Conservation (phyloP, 2,113 vertebrate species). For the Excalfactoria chinensis region DNA sequence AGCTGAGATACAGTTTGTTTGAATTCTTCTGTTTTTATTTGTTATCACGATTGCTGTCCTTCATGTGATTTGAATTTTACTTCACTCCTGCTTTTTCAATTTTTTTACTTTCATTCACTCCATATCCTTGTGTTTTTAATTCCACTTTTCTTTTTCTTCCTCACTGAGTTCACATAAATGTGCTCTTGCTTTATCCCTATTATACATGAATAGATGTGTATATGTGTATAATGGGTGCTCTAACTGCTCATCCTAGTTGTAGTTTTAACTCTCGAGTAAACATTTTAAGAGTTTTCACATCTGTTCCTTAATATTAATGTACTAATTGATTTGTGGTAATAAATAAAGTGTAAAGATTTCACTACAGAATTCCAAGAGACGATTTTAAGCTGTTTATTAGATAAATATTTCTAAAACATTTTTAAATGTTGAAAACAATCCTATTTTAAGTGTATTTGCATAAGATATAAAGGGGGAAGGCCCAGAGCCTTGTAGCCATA, state of each 20-base stretch:
- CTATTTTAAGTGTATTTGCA: not conserved
- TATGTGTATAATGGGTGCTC: not conserved
- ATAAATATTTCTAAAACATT: not conserved
- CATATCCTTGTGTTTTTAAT: not conserved
- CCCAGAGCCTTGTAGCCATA: not conserved
- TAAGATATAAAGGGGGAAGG: not conserved
- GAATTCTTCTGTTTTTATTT: not conserved
- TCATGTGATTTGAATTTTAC: not conserved
- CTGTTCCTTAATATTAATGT: not conserved
- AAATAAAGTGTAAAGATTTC: not conserved
- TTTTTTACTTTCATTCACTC: not conserved
- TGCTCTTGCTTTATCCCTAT: not conserved
- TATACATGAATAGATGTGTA: not conserved
- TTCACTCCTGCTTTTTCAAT: not conserved
- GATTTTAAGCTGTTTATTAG: not conserved
- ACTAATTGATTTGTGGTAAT: not conserved
- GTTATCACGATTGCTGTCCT: not conserved
- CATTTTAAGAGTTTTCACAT: not conserved
- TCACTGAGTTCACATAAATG: not conserved
- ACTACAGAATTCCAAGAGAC: not conserved
- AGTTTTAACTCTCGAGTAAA: not conserved
- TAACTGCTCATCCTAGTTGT: not conserved
- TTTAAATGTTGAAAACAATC: not conserved
- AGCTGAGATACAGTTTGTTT: not conserved
- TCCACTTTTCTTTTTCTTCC: not conserved